Conservation (phyloP, 2,888 invertebrate species). For the Ctena decussata region DNA sequence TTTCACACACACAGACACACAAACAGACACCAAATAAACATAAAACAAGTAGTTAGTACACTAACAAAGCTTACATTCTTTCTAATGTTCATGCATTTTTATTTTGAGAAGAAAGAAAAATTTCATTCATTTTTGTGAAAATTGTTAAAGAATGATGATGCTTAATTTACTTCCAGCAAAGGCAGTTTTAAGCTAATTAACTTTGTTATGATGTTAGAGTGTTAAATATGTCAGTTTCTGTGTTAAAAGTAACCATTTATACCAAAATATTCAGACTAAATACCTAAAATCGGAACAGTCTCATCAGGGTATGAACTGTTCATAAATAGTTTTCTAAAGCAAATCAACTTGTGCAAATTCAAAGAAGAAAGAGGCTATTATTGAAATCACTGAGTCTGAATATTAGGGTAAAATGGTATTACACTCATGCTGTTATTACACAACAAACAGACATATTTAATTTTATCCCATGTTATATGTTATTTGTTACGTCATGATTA, state of each 20-base stretch:
- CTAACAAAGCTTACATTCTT: not conserved
- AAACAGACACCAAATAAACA: constrained; percentile 1
- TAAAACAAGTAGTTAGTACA: not conserved
- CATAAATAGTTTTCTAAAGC: no score
- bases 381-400: no score
- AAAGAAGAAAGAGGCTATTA: no score
- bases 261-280: no score
- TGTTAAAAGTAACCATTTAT: not conserved
- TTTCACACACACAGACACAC: constrained; percentile 42
- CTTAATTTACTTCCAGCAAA: not conserved
- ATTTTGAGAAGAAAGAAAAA: not conserved
- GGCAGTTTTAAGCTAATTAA: not conserved
- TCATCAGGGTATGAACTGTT: no score
- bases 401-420: no score
- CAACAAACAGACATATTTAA: not conserved
- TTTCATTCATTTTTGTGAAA: not conserved
- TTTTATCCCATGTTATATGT: not conserved
- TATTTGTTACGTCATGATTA: not conserved
- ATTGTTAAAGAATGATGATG: constrained; percentile 8
- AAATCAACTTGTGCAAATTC: no score
- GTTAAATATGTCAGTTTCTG: not conserved
- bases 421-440: not conserved
- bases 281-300: no score
- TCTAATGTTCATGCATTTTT: not conserved
- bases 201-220: not conserved